Base-by-base conservation (phyloP, 2,797 vertebrate species). In the Helarctos malayanus region DNA sequence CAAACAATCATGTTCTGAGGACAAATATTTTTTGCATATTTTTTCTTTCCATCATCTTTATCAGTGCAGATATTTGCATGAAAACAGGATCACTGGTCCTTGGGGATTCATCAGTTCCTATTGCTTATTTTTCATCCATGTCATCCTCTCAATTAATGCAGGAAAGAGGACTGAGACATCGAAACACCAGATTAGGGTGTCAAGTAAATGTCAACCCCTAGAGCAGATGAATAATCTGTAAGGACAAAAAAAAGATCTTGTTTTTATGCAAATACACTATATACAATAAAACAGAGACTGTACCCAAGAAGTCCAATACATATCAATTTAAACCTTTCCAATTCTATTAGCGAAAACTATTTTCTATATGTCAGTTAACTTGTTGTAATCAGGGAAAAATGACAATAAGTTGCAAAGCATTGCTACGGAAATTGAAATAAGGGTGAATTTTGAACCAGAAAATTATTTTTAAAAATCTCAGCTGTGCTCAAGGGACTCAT, bases 111-210 rank as follows among this genome's bases (percentile, higher is more conserved):
- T 97, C 96, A 98, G 82, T 93, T 98, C 75, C 75, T 96, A 91
- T 14, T 96, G 97, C 92, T 97, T 97, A 98, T 97, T 98, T 98
- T 97, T 98, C 94, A 98, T 95, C 78, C 96, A 97, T 98, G 97
- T 98, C 97, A 98, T 94, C 75, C 82, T 96, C 93, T 97, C 97
- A 98, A 98, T 97, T 98, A 98, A 97, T 97, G 82, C 76, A 95
- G 73, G 75, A 95, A 95, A 96, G 95, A 98, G 96, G 92, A 98
- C 80, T 97, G 86, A 98, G 97, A 98, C 92, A 96, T 91, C 0
- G 32, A 94, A 96, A 97, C 15, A 94, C 75, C 88, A 98, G 97
- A 97, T 98, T 98, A 98, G 96, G 88, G 71, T 97, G 96, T 96
- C 97, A 97, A 97, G 92, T 94, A 96, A 97, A 97, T 97, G 88